A percentile compares a stretch with the other conserved stretches of the same genome.
These are phyloP conservation scores for Zele albiditarsus DNA, from an alignment of 2,888 invertebrate species.

Conservation along the genomic window DNA sequence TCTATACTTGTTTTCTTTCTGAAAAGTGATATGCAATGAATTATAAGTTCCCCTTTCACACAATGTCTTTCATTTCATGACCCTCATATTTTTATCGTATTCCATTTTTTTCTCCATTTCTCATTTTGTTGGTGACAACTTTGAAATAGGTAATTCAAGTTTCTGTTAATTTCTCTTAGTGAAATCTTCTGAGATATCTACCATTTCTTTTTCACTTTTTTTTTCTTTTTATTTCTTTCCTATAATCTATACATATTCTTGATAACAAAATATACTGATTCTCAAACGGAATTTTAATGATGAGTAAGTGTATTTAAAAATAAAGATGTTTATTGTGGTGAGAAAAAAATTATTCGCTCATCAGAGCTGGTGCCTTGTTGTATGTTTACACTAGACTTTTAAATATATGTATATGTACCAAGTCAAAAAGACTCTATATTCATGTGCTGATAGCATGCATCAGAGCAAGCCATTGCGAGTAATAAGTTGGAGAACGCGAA, in stretches of 20 bases:
- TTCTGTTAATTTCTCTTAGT: constrained; percentile 31
- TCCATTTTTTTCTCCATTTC: constrained; percentile 15
- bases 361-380: neutral
- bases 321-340: constrained; percentile 2
- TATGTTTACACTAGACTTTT: constrained; percentile 28
- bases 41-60: constrained; percentile 15
- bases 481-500: constrained; percentile 15
- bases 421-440: constrained; percentile 22
- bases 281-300: neutral
- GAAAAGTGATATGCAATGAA: constrained; percentile 22
- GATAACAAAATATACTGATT: neutral
- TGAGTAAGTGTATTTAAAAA: neutral
- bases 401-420: neutral
- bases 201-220: constrained; percentile 15
- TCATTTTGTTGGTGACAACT: constrained; percentile 29
- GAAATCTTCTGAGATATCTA: constrained; percentile 30
- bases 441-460: constrained; percentile 32
- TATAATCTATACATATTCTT: neutral
- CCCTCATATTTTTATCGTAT: constrained; percentile 16
- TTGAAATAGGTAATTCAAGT: constrained; percentile 35
- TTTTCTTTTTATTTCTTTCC: constrained; percentile 7
- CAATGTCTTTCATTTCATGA: constrained; percentile 22
- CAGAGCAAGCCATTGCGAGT: constrained; percentile 22
- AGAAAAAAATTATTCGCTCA: neutral
- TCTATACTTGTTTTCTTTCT: constrained; percentile 21